phyloP scores from a whole-genome alignment of 1,140 invertebrate genomes.

The Drosophila tropicalis region DNA sequence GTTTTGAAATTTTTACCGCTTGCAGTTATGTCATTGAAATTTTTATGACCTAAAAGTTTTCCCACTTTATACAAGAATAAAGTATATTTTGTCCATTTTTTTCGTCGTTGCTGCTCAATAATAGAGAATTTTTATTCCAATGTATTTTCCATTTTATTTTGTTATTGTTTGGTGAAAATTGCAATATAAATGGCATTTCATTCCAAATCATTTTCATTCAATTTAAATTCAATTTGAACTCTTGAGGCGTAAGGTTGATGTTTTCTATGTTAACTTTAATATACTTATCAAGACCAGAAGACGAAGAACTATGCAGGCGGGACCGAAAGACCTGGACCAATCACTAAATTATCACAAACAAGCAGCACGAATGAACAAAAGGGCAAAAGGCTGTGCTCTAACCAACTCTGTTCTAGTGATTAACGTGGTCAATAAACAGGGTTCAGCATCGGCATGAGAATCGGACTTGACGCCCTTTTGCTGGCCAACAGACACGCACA shows the following conservation, averaged over 20 bases:
- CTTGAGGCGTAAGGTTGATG: neutral
- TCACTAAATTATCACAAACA: conserved; percentile 35
- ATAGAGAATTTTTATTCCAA: neutral
- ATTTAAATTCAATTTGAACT: neutral
- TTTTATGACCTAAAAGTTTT: conserved; percentile 30
- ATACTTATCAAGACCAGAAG: neutral
- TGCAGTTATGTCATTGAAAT: conserved; percentile 56
- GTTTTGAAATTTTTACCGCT: conserved; percentile 3
- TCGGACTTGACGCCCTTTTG: conserved; percentile 58
- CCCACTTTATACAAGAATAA: neutral
- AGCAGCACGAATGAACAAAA: conserved; percentile 13
- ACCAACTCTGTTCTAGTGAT: conserved; percentile 37
- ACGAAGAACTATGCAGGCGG: neutral
- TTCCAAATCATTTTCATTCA: neutral
- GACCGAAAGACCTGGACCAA: neutral
- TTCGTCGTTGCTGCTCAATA: conserved; percentile 22
- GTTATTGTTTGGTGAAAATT: neutral
- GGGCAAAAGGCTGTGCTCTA: conserved; percentile 7
- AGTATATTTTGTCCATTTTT: conserved; percentile 15
- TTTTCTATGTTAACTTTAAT: neutral
- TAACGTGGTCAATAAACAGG: conserved; percentile 62
- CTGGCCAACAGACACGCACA: neutral
- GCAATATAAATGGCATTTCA: neutral
- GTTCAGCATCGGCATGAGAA: conserved; percentile 15
- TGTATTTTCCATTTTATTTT: neutral